Evolutionary conservation across 1,140 invertebrate genomes (phyloP).

Genomic region (Thaumatotibia leucotreta): DNA sequence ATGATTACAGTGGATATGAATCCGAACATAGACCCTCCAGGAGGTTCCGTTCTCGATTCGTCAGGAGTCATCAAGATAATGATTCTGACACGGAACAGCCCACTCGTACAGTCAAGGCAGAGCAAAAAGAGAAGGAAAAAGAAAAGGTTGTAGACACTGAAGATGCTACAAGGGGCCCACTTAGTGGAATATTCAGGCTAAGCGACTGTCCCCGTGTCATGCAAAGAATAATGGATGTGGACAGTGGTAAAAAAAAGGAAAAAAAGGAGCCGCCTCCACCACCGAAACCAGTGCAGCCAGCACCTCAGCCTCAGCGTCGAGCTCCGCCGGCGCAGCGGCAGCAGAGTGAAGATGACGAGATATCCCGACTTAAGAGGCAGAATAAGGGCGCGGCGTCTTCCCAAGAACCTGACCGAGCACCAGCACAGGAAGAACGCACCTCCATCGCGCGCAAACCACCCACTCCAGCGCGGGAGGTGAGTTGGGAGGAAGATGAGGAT

Average conservation of each 20-base stretch:
- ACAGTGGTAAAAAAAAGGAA: slow-evolving; percentile 86
- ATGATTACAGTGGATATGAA: slow-evolving; percentile 80
- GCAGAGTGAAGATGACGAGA: slow-evolving; percentile 93
- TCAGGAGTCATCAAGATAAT: slow-evolving; percentile 82
- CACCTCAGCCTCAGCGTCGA: slow-evolving; percentile 67
- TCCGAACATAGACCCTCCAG: slow-evolving; percentile 80
- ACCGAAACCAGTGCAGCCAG: slow-evolving; percentile 75
- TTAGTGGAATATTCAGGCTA: slow-evolving; percentile 93
- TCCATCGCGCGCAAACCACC: slow-evolving; percentile 77
- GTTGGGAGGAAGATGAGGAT: slow-evolving; percentile 77
- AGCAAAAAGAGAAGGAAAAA: slow-evolving; percentile 80
- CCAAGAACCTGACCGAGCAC: slow-evolving; percentile 63
- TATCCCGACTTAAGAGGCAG: slow-evolving; percentile 91
- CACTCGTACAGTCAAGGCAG: slow-evolving; percentile 77
- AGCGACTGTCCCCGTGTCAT: slow-evolving; percentile 93
- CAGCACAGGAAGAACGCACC: slow-evolving; percentile 73
- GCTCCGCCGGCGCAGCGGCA: slow-evolving; percentile 80
- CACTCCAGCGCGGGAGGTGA: slow-evolving; percentile 82
- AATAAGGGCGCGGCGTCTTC: slow-evolving; percentile 85
- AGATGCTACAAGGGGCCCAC: slow-evolving; percentile 90
- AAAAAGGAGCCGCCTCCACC: slow-evolving; percentile 79
- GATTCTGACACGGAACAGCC: slow-evolving; percentile 82
- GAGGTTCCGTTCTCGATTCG: slow-evolving; percentile 84
- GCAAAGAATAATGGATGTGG: slow-evolving; percentile 89
- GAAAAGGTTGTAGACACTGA: slow-evolving; percentile 92